Evolutionary conservation across 2,888 invertebrate species (phyloP).

Genomic region (Hydriomena furcata): DNA sequence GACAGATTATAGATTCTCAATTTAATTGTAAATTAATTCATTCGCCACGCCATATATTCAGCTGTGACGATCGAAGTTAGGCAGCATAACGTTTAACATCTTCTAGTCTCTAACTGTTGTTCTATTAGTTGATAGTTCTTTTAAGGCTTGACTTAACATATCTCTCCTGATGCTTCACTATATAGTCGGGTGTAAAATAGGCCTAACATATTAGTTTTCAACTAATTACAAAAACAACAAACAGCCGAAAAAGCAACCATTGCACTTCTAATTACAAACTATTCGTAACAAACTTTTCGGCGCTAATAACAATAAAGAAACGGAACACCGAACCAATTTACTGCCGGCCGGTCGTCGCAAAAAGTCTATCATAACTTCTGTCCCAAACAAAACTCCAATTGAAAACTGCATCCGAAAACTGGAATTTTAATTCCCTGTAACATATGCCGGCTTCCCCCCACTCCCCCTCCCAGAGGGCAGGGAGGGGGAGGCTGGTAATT

Average conservation of each 20-base stretch:
- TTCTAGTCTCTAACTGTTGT: too few relatives aligned
- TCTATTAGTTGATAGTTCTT: too few relatives aligned
- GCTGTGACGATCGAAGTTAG: too few relatives aligned
- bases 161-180: too few relatives aligned
- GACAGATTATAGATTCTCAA: too few relatives aligned
- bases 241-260: slow-evolving; percentile 6
- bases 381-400: slow-evolving; percentile 43
- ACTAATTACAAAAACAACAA: slow-evolving; percentile 14
- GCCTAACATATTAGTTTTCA: too few relatives aligned
- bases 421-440: slow-evolving; percentile 76
- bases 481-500: slow-evolving; percentile 57
- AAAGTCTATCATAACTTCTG: slow-evolving; percentile 35
- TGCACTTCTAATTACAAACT: slow-evolving; percentile 21
- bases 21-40: too few relatives aligned
- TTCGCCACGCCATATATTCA: too few relatives aligned
- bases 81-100: too few relatives aligned
- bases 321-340: slow-evolving; percentile 37
- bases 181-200: too few relatives aligned
- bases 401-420: slow-evolving; percentile 71
- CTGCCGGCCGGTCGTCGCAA: slow-evolving; percentile 30
- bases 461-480: slow-evolving; percentile 18
- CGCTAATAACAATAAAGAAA: slow-evolving; percentile 38
- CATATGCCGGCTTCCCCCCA: slow-evolving; percentile 58
- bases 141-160: too few relatives aligned
- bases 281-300: slow-evolving; percentile 32